Evolutionary conservation across 1,140 invertebrate species (phyloP).

Genomic region (Cydia strobilella): DNA sequence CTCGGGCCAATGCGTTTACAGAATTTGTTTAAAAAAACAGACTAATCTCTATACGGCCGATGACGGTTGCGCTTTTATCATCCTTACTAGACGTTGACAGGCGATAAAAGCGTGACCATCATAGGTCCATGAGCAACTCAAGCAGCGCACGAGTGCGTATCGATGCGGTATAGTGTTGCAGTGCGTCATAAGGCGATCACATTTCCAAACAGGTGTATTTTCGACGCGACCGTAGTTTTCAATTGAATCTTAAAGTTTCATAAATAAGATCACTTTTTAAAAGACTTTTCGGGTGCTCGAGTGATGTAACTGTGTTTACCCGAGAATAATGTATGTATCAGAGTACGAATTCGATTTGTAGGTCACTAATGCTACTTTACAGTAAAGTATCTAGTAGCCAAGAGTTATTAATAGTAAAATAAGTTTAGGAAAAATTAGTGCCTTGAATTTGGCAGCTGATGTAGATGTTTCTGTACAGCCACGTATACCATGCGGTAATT

Average conservation of each 20-base stretch:
- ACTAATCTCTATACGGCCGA: too few species aligned
- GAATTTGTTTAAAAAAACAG: too few species aligned
- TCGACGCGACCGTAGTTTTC: background rate
- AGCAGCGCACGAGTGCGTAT: slow-evolving; percentile 35
- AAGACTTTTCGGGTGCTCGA: background rate
- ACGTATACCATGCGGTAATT: too few species aligned
- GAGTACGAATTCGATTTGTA: slow-evolving; percentile 7
- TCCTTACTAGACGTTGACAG: too few species aligned
- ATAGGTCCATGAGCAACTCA: background rate
- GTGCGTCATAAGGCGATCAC: slow-evolving; percentile 50
- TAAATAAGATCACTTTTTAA: background rate
- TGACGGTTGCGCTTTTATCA: too few species aligned
- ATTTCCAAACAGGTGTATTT: background rate
- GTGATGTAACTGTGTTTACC: slow-evolving; percentile 1
- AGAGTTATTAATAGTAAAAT: too few species aligned
- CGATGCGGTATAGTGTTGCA: slow-evolving; percentile 53
- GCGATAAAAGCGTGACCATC: too few species aligned
- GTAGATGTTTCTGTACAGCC: too few species aligned
- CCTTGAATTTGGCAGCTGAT: too few species aligned
- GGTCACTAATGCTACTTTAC: background rate
- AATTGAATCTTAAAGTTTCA: background rate
- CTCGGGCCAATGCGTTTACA: too few species aligned
- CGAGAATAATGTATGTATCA: slow-evolving; percentile 1
- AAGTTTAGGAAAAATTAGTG: too few species aligned
- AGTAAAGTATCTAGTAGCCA: background rate